phyloP scores from a whole-genome alignment of 2,113 vertebrate genomes.

The Rhinoderma darwinii region DNA sequence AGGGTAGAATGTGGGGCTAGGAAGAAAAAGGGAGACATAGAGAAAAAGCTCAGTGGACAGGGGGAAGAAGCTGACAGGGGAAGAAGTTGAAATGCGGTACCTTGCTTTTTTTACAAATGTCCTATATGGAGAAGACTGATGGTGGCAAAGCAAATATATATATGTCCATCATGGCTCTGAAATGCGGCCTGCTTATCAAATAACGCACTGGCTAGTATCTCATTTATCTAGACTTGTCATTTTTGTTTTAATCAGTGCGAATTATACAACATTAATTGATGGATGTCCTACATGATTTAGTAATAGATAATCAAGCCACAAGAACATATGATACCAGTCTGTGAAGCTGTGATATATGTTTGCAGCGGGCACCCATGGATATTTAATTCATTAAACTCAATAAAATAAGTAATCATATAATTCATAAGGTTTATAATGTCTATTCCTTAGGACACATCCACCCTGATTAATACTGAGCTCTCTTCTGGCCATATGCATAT shows the following conservation, averaged over 20 bases:
- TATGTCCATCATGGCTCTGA: neutral
- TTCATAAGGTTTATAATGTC: neutral
- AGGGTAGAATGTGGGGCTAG: no score
- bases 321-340: neutral
- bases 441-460: neutral
- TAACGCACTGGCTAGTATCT: neutral
- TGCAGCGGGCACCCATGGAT: neutral
- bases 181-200: neutral
- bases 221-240: neutral
- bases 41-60: no score
- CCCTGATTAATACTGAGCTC: neutral
- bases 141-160: neutral
- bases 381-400: neutral
- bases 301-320: neutral
- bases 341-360: neutral
- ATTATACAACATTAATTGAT: neutral
- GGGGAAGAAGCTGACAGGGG: no score
- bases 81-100: no score
- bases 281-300: constrained; percentile 2
- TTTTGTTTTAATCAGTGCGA: constrained; percentile 2
- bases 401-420: neutral
- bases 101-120: no score
- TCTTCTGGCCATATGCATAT: no score
- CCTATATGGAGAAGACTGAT: neutral
- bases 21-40: no score